phyloP scores from a whole-genome alignment of 2,888 invertebrate genomes.

The Meliscaeva auricollis region DNA sequence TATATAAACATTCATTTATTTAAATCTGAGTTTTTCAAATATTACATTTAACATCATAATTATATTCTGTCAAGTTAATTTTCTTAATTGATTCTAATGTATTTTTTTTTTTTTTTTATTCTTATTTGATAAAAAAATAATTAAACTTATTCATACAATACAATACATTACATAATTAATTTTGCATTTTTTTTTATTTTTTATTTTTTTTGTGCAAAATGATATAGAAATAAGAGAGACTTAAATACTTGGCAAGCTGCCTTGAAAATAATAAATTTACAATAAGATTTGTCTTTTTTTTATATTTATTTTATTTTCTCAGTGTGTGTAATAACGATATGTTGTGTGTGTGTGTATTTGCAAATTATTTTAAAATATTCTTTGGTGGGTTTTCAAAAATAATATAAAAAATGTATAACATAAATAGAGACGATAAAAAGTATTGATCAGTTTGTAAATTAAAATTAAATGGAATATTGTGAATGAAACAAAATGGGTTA shows the following conservation, averaged over 20 bases:
- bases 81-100: background rate
- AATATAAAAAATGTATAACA: conserved; percentile 20
- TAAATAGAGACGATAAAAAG: conserved; percentile 1
- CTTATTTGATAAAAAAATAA: background rate
- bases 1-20: too few species aligned
- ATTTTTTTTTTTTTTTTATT: background rate
- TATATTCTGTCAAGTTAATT: too few species aligned
- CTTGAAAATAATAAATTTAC: conserved; percentile 26
- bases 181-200: background rate
- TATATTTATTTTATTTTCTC: background rate
- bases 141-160: background rate
- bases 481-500: background rate
- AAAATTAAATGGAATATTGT: background rate
- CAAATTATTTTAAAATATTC: conserved; percentile 48
- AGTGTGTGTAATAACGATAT: conserved; percentile 6
- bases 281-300: conserved; percentile 20
- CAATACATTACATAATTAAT: background rate
- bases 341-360: conserved; percentile 5
- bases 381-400: conserved; percentile 48
- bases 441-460: background rate
- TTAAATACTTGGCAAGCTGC: conserved; percentile 43
- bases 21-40: too few species aligned
- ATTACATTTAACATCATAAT: too few species aligned
- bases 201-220: conserved; percentile 33
- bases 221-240: conserved; percentile 1